Conservation (phyloP, 2,113 vertebrate genomes). For the Coregonus clupeaformis region DNA sequence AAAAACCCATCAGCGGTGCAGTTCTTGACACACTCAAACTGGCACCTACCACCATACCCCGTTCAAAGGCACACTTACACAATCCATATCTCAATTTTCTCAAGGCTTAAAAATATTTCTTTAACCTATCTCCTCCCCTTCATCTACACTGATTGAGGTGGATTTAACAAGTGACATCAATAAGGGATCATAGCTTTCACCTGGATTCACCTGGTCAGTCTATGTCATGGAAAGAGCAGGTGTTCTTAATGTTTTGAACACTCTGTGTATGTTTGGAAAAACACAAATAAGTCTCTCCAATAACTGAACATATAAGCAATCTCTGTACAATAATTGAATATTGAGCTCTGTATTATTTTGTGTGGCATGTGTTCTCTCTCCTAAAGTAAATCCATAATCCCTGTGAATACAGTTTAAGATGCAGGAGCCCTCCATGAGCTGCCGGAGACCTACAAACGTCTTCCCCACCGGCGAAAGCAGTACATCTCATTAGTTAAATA, state of each 20-base stretch:
- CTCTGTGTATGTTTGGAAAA: conserved; percentile 1
- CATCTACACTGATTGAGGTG: too few relatives aligned
- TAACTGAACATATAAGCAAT: conserved; percentile 6
- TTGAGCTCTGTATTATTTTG: conserved; percentile 24
- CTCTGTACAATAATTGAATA: conserved; percentile 4
- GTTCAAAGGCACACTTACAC: too few relatives aligned
- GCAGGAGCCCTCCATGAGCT: conserved; percentile 3
- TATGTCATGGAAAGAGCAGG: too few relatives aligned
- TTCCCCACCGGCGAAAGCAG: conserved; percentile 59
- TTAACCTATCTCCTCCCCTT: too few relatives aligned
- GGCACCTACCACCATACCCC: too few relatives aligned
- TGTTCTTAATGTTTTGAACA: background rate
- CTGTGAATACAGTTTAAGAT: conserved; percentile 10
- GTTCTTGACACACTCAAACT: too few relatives aligned
- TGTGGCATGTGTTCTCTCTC: conserved; percentile 2
- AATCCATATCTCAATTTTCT: too few relatives aligned
- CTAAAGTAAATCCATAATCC: background rate
- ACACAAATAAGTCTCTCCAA: background rate
- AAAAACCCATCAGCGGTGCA: too few relatives aligned
- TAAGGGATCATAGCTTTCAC: too few relatives aligned
- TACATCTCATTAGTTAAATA: conserved; percentile 69
- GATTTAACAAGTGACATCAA: too few relatives aligned
- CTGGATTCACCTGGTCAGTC: too few relatives aligned
- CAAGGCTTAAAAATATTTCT: too few relatives aligned
- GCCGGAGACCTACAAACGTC: conserved; percentile 60